Evolutionary conservation across 2,888 invertebrate species (phyloP), one percentile per base, ranked within the genome.

Genomic region (Ophion costatus): DNA sequence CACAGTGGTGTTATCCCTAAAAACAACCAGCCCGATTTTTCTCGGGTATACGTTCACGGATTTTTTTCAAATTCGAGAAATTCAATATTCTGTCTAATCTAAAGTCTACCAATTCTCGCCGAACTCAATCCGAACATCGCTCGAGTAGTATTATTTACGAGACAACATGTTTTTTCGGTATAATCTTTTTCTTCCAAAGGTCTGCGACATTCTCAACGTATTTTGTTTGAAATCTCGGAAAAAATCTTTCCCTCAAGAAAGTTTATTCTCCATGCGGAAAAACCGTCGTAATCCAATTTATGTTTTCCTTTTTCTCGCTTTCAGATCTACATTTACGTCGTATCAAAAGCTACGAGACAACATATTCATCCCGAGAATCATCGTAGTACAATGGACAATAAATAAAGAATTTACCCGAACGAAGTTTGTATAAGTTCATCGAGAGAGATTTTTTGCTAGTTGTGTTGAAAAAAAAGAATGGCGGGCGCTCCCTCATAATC

Each of bases 401-500:
- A 76, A 66, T 24, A 17, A 22, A 33, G 33, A 33, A 17, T 20
- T 22, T 42, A 42, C 42, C 11, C 38, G 38, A 38, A 38, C 38
- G 7, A 9, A 38, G 38, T 9, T 9, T 38, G 51, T 5, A 17
- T 51, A 14, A 51, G 14, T 51, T 17, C 14, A 56, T 45, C 5
- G 51, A 17, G 51, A 51, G 17, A 17, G 17, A 51, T 14, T 51
- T 51, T 51, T 14, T 2, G 51, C 51, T 6, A n/a, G 38, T 24
- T 1, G 10, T 22, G 29, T 10, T 38, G 24, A 45, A 67, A 56
- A 59, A 57, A 61, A 79, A 45, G 11, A 69, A 51, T 33, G 14
- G 71, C 20, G 14, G 81, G 82, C 82, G 76, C 73, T 82, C 80
- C 85, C 61, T 87, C 83, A 77, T 70, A 75, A 86, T 77, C 76